Percentiles rank a stretch among this genome's conserved stretches.
Evolutionary conservation across 53 echinoderm and acorn worm species (phyloP).

Genomic region (Crossaster papposus): DNA sequence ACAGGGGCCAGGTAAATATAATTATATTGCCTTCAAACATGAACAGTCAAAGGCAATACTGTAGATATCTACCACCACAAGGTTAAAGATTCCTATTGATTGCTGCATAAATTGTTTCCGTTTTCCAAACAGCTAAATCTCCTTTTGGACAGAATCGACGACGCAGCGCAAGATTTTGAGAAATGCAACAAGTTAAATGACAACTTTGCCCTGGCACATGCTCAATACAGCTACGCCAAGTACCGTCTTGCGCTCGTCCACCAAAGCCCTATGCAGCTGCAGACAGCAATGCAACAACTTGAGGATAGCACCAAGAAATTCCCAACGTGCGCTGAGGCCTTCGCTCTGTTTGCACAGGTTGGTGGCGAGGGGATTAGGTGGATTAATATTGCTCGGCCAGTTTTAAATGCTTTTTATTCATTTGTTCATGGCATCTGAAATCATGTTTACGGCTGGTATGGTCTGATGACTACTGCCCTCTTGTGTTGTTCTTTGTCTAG

Average conservation of each 20-base stretch:
- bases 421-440: background rate
- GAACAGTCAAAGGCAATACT: background rate
- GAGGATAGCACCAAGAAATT: constrained; percentile 85
- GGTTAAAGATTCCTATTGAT: no score
- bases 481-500: constrained; percentile 49
- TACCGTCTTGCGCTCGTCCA: constrained; percentile 73
- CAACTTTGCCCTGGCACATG: constrained; percentile 92
- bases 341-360: constrained; percentile 93
- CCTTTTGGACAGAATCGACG: constrained; percentile 85
- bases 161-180: constrained; percentile 92
- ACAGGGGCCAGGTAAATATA: constrained; percentile 62
- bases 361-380: background rate
- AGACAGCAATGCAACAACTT: constrained; percentile 78
- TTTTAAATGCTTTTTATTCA: no score
- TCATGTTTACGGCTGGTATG: background rate
- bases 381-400: no score
- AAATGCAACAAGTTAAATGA: constrained; percentile 79
- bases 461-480: background rate
- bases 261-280: constrained; percentile 96
- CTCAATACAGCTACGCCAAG: constrained; percentile 95
- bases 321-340: constrained; percentile 87
- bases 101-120: background rate
- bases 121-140: constrained; percentile 77
- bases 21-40: background rate
- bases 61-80: no score